Conservation (phyloP, 1,140 invertebrate species). For the Cotesia vestalis region DNA sequence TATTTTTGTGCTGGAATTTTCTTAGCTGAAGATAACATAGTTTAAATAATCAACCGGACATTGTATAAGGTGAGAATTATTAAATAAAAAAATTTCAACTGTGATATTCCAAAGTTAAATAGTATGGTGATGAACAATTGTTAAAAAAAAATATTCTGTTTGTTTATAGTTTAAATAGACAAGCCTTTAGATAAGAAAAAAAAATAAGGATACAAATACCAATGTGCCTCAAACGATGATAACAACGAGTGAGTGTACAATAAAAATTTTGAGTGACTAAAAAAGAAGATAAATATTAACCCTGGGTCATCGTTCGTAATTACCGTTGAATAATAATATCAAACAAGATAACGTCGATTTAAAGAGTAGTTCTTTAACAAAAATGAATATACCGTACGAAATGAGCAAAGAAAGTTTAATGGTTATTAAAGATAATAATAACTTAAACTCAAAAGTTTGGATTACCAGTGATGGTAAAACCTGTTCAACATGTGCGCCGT, state of each 20-base stretch:
- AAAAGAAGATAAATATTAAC: constrained; percentile 12
- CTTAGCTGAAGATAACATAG: no score
- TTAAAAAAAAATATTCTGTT: no score
- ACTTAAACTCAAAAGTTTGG: no score
- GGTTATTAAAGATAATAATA: no score
- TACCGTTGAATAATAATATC: not conserved
- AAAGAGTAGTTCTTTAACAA: not conserved
- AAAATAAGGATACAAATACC: constrained; percentile 5
- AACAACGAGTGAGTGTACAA: constrained; percentile 2
- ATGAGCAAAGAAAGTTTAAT: no score
- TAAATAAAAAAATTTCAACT: no score
- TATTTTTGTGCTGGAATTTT: no score
- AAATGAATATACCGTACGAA: constrained; percentile 5
- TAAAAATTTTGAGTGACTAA: constrained; percentile 1
- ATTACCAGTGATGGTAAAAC: no score
- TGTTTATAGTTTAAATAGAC: not conserved
- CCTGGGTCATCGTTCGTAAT: not conserved
- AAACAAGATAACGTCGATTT: not conserved
- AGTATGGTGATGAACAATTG: no score
- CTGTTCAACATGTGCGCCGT: constrained; percentile 16
- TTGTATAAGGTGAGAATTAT: no score
- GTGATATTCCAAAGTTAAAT: no score
- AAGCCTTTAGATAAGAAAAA: not conserved
- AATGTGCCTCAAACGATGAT: constrained; percentile 13
- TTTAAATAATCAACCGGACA: no score